phyloP scores from a whole-genome alignment of 2,888 invertebrate genomes.

The Protophormia terraenovae region DNA sequence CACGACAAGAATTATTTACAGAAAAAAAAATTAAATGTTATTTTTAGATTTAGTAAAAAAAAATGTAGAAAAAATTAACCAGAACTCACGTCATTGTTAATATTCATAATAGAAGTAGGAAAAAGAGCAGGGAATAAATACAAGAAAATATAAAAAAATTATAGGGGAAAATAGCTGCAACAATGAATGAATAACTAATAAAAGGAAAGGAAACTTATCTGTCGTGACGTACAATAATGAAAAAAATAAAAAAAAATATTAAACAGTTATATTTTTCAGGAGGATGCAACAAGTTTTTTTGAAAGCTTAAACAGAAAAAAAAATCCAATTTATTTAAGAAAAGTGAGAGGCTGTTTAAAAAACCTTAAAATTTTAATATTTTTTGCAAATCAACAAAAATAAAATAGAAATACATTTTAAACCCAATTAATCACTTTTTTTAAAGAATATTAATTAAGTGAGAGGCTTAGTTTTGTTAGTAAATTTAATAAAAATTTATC shows the following conservation, averaged over 20 bases:
- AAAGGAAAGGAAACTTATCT: slow-evolving; percentile 25
- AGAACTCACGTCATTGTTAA: slow-evolving; percentile 58
- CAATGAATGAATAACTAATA: not conserved
- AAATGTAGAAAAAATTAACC: slow-evolving; percentile 12
- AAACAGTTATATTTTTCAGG: not conserved
- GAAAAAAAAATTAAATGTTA: not conserved
- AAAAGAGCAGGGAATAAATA: not conserved
- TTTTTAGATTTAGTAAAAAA: slow-evolving; percentile 47
- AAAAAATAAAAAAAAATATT: too few species aligned
- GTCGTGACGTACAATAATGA: slow-evolving; percentile 34
- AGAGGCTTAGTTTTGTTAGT: not conserved
- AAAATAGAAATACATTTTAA: not conserved
- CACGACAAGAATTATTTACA: not conserved
- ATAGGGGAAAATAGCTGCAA: not conserved
- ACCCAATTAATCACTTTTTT: not conserved
- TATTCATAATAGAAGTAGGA: slow-evolving; percentile 18
- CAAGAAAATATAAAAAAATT: not conserved
- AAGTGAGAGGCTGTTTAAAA: not conserved
- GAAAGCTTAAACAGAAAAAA: too few species aligned
- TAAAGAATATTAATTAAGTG: not conserved
- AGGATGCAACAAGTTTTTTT: slow-evolving; percentile 8
- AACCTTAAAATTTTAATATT: too few species aligned
- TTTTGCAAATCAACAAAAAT: too few species aligned
- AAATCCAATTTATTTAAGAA: not conserved
- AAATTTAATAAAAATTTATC: not conserved